Evolutionary conservation across 1,140 invertebrate genomes (phyloP).

Genomic region (Pseudoatta argentina): DNA sequence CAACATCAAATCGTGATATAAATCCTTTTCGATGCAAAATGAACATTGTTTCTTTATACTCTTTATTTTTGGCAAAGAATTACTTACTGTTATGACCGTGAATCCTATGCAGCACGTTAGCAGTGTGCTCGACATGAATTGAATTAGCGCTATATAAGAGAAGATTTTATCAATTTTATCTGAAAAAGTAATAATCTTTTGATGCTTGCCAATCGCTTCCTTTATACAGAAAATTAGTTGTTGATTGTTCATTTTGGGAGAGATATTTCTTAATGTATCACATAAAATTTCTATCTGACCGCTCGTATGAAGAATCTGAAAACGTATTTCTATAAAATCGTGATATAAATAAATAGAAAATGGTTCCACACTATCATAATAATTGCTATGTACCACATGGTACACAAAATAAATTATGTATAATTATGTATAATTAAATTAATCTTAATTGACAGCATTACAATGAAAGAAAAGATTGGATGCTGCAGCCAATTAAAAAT

Average conservation of each 20-base stretch:
- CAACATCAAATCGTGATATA: slow-evolving; percentile 15
- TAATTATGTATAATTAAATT: too few species aligned
- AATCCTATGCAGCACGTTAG: slow-evolving; percentile 65
- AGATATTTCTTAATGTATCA: slow-evolving; percentile 18
- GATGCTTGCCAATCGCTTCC: slow-evolving; percentile 41
- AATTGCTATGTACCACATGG: background rate
- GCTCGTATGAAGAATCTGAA: slow-evolving; percentile 65
- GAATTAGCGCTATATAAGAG: slow-evolving; percentile 58
- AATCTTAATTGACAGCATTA: too few species aligned
- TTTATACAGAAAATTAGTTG: background rate
- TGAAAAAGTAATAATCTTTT: slow-evolving; percentile 57
- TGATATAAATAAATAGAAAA: background rate
- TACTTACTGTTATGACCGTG: slow-evolving; percentile 59
- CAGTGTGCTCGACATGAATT: slow-evolving; percentile 61
- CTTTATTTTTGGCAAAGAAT: background rate
- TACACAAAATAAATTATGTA: background rate
- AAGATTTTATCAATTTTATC: slow-evolving; percentile 63
- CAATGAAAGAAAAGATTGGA: too few species aligned
- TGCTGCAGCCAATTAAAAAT: too few species aligned
- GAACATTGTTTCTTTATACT: background rate
- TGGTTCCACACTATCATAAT: background rate
- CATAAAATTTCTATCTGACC: slow-evolving; percentile 66
- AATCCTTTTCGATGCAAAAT: background rate
- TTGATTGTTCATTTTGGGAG: background rate
- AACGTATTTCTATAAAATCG: background rate